phyloP scores from a whole-genome alignment of 2,797 vertebrate species.

The Spea hammondii region DNA sequence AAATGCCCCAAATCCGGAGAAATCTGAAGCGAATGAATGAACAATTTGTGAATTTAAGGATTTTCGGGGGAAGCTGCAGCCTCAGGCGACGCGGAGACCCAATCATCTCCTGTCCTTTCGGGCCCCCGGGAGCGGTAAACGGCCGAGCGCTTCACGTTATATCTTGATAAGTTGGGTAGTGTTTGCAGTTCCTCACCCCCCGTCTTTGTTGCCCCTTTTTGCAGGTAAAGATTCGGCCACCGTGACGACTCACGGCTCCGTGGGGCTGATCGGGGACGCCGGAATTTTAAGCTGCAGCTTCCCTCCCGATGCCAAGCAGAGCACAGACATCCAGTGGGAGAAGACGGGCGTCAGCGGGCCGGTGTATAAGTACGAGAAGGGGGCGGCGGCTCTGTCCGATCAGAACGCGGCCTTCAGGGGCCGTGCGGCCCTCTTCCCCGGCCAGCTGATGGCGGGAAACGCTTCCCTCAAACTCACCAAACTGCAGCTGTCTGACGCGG shows the following conservation, averaged over 20 bases:
- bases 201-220: slow-evolving; percentile 26
- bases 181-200: not conserved
- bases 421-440: slow-evolving; percentile 60
- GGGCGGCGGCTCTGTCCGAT: slow-evolving; percentile 61
- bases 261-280: slow-evolving; percentile 58
- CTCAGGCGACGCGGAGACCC: too few species aligned
- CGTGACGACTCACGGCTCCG: slow-evolving; percentile 39
- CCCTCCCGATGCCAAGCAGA: slow-evolving; percentile 51
- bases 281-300: slow-evolving; percentile 64
- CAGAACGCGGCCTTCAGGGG: slow-evolving; percentile 70
- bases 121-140: too few species aligned
- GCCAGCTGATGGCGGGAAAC: slow-evolving; percentile 62
- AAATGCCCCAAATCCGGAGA: too few species aligned
- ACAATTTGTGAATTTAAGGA: too few species aligned
- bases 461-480: slow-evolving; percentile 71
- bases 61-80: too few species aligned
- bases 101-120: too few species aligned
- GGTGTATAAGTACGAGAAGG: slow-evolving; percentile 71
- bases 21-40: too few species aligned
- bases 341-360: slow-evolving; percentile 64
- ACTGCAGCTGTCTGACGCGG: slow-evolving; percentile 61
- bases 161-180: not conserved
- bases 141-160: too few species aligned
- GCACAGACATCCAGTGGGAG: slow-evolving; percentile 71
- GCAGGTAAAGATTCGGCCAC: slow-evolving; percentile 59